These are phyloP conservation scores for Microplitis demolitor DNA, from an alignment of 1,140 invertebrate species.

Conservation along the genomic window DNA sequence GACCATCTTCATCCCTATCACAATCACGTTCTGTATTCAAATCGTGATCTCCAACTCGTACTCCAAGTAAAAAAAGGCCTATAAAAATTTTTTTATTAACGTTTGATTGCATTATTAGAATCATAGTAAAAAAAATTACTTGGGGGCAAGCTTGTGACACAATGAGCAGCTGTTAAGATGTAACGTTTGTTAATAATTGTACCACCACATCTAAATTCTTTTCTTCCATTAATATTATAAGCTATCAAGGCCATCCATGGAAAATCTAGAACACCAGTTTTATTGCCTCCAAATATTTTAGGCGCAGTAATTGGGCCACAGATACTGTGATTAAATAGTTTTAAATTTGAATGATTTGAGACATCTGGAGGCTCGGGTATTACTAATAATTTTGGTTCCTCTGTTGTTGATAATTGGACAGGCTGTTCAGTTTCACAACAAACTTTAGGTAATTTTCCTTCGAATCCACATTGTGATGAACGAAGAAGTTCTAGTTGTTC, in stretches of 20 bases:
- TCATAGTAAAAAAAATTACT: conserved; percentile 19
- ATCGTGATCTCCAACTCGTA: conserved; percentile 71
- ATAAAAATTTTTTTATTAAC: conserved; percentile 18
- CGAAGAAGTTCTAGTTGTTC: conserved; percentile 46
- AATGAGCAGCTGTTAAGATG: conserved; percentile 71
- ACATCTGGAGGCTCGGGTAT: conserved; percentile 55
- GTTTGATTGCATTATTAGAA: neutral
- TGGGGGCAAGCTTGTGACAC: conserved; percentile 56
- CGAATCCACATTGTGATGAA: conserved; percentile 62
- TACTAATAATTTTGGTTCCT: neutral
- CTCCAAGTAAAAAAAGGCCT: conserved; percentile 51
- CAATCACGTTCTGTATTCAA: conserved; percentile 65
- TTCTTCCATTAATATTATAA: conserved; percentile 59
- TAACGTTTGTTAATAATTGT: conserved; percentile 66
- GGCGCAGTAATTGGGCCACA: conserved; percentile 55
- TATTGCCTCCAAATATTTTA: conserved; percentile 65
- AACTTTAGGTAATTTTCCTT: conserved; percentile 61
- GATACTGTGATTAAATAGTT: conserved; percentile 51
- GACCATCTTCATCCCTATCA: conserved; percentile 52
- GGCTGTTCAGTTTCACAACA: conserved; percentile 53
- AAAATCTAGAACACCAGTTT: conserved; percentile 65
- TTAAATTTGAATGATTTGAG: conserved; percentile 62
- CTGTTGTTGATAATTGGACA: conserved; percentile 26
- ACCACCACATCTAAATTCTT: conserved; percentile 66
- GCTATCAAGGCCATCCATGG: conserved; percentile 72